Evolutionary conservation across 2,888 invertebrate genomes (phyloP), one percentile per base, ranked within the genome.

Genomic region (Caenorhabditis afra): DNA sequence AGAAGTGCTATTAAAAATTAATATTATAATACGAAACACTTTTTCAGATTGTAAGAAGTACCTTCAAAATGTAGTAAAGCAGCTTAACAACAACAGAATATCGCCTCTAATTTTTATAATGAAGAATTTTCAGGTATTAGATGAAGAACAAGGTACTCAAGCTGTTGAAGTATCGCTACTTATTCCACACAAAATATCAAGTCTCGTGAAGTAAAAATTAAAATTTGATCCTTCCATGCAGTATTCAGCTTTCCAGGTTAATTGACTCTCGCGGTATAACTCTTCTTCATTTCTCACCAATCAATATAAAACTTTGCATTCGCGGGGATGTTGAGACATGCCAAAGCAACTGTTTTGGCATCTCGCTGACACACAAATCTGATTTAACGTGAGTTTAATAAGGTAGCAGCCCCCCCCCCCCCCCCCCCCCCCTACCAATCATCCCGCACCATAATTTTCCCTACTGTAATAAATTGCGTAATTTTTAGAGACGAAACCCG

Each of bases 301-400:
- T 83, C 20, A 84, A 87, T 47, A 88, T 90, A 16, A 84, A 88
- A 12, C 96, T 97, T 92, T 98, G 97, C 91, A 96, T 96, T 8
- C 94, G 96, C 58, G 98, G 98, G 8, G 93, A 94, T 39, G 93
- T 94, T 12, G 94, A 94, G 55, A 94, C 95, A 20, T 92, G 93
- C 0, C 96, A 97, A 87, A 81, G 76, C 4, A 94, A 95, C n/a
- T 98, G 98, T 91, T 98, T 98, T 92, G 97, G 97, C 10, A 97
- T 98, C 92, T 97, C 97, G 0, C 97, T 96, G 94, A 95, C 96
- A 2, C 88, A 90, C 52, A 57, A 93, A 94, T 85, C 95, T 95
- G 91, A 23, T 16, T 14, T 39, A 8, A 20, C 16, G 77, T 77
- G 12, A 58, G 76, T 65, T n/a, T n/a, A n/a, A n/a, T n/a, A n/a